Evolutionary conservation across 2,113 vertebrate genomes (phyloP).

Genomic region (Cephalophus harveyi): DNA sequence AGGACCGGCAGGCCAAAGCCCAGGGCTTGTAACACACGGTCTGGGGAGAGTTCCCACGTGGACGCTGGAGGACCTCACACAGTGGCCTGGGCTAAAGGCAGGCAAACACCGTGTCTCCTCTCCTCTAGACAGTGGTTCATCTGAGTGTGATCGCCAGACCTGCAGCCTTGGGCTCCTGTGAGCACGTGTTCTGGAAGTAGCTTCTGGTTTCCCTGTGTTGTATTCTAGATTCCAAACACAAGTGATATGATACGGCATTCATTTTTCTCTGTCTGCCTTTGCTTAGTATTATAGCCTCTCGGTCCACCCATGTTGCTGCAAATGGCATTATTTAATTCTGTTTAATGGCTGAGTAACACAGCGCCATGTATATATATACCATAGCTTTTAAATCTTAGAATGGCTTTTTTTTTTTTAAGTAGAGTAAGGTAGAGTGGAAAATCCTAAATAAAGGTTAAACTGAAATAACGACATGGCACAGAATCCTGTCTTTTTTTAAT

Average conservation of each 20-base stretch:
- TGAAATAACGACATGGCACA: not conserved
- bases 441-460: not conserved
- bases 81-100: not conserved
- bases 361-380: not conserved
- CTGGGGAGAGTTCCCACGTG: not conserved
- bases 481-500: not conserved
- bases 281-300: not conserved
- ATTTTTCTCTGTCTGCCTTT: not conserved
- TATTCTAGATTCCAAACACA: not conserved
- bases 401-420: not conserved
- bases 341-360: not conserved
- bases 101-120: not conserved
- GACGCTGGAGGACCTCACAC: not conserved
- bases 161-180: not conserved
- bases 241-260: fast-evolving
- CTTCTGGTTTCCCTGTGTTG: not conserved
- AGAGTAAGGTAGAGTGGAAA: not conserved
- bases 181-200: not conserved
- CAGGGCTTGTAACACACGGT: fast-evolving
- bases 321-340: not conserved
- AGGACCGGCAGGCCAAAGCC: not conserved
- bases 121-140: not conserved
- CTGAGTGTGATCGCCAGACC: not conserved
- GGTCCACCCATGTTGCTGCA: not conserved
- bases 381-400: not conserved